Base-by-base conservation (phyloP, 2,888 invertebrate species). In the Xanthorhoe designata region DNA sequence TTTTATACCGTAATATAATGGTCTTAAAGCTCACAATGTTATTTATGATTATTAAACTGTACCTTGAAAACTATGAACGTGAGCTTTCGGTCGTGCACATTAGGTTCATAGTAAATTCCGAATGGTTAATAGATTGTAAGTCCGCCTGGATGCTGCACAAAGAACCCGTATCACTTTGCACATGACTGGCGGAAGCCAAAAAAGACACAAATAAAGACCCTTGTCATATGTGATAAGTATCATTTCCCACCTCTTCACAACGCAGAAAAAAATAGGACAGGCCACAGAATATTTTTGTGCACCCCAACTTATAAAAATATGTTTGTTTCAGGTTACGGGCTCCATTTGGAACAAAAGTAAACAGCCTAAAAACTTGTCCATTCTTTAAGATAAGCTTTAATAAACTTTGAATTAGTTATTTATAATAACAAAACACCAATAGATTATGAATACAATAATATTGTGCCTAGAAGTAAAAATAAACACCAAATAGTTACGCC, bases 111-210 rank as follows among this genome's bases (percentile, higher is more conserved):
- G 24, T 24, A 2, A 51, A 18, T 19, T 50, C 18, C 18, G 9
- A 9, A 10, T 13, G n/a, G 7, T 15, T 38, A 35, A 51, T 51
- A 50, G 13, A 24, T n/a, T 51, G 58, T 59, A 42, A 38, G 49
- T 7, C 29, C 24, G 45, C 15, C 18, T 58, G 35, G 18, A 9
- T 19, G 35, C 18, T 59, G 59, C 38, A 74, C 74, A 77, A 78
- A 75, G 73, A 73, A 84, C 83, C 85, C 82, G 78, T 80, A 83
- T 87, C 85, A 84, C 80, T 78, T 77, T 77, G 75, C 77, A 69
- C 71, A 66, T 79, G 80, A 81, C 78, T 79, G 78, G 76, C 75
- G 74, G 77, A 78, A 76, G 74, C 71, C 49, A 78, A 76, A 82
- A 81, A 80, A 82, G 78, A 78, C 80, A 72, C 68, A 75, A 78